Evolutionary conservation across 2,888 invertebrate species (phyloP).

Genomic region (Tetragonisca angustula): DNA sequence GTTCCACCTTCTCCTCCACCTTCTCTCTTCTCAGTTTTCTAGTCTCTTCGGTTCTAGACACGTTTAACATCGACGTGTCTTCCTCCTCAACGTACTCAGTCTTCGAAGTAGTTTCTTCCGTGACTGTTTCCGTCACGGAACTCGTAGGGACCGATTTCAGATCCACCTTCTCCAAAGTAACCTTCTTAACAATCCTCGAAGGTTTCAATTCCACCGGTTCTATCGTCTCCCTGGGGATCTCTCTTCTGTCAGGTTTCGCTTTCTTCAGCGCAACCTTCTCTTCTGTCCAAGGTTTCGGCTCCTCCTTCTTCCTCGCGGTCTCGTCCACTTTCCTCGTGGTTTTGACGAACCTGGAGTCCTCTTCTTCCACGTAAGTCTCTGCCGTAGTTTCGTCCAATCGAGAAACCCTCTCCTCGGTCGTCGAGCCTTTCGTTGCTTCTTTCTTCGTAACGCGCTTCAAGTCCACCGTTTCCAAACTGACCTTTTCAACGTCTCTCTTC

Average conservation of each 20-base stretch:
- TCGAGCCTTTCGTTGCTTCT: constrained; percentile 61
- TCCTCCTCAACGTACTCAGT: constrained; percentile 79
- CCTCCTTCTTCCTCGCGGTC: constrained; percentile 62
- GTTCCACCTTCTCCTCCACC: constrained; percentile 51
- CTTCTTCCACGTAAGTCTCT: constrained; percentile 72
- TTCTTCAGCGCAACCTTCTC: constrained; percentile 84
- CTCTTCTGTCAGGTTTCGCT: constrained; percentile 83
- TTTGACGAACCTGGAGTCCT: constrained; percentile 71
- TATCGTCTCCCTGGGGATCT: constrained; percentile 81
- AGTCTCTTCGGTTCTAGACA: constrained; percentile 60
- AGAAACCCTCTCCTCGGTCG: constrained; percentile 54
- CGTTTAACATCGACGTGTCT: constrained; percentile 59
- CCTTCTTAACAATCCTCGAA: constrained; percentile 83
- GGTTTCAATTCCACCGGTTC: constrained; percentile 86
- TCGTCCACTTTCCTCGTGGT: constrained; percentile 69
- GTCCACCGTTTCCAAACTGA: constrained; percentile 73
- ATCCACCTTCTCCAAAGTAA: constrained; percentile 85
- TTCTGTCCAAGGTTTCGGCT: constrained; percentile 78
- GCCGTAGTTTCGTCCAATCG: constrained; percentile 49
- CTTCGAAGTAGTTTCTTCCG: constrained; percentile 26
- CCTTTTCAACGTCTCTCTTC: constrained; percentile 73
- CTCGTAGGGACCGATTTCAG: constrained; percentile 83
- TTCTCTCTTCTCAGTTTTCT: constrained; percentile 61
- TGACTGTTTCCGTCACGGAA: constrained; percentile 61
- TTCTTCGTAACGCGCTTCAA: constrained; percentile 73